phyloP scores from a whole-genome alignment of 2,113 vertebrate genomes.

The Megaceryle torquata region DNA sequence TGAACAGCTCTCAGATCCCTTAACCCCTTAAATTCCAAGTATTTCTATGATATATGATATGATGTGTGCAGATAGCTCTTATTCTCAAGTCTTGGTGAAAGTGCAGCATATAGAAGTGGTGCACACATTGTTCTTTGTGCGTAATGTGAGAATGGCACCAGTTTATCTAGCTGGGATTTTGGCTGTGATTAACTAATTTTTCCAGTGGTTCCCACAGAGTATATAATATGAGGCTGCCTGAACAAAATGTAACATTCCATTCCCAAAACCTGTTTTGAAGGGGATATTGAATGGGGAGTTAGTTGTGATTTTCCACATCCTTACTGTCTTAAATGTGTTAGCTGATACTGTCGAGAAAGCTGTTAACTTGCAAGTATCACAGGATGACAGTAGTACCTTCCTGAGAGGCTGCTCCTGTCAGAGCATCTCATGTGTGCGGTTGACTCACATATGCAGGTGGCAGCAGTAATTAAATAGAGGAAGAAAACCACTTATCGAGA shows the following conservation, averaged over 20 bases:
- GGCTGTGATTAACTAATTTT: background rate
- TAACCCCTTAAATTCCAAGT: background rate
- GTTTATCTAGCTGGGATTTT: background rate
- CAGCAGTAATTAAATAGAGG: background rate
- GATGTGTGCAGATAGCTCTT: background rate
- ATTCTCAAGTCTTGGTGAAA: background rate
- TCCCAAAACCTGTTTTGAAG: background rate
- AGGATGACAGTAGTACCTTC: background rate
- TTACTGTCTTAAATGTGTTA: background rate
- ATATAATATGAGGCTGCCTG: background rate
- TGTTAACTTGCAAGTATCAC: background rate
- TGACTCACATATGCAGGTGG: background rate
- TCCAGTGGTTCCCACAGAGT: background rate
- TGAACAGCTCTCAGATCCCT: background rate
- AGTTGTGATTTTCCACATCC: background rate
- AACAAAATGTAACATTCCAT: background rate
- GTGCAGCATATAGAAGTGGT: fast-evolving
- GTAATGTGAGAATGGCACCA: background rate
- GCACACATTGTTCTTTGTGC: background rate
- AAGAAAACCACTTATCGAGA: background rate
- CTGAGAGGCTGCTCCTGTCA: background rate
- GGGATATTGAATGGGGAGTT: background rate
- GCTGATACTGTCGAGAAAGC: background rate
- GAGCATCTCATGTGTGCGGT: background rate
- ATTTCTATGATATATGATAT: background rate